These are phyloP conservation scores for Tipula helvola DNA, from an alignment of 2,888 invertebrate genomes.

Conservation along the genomic window DNA sequence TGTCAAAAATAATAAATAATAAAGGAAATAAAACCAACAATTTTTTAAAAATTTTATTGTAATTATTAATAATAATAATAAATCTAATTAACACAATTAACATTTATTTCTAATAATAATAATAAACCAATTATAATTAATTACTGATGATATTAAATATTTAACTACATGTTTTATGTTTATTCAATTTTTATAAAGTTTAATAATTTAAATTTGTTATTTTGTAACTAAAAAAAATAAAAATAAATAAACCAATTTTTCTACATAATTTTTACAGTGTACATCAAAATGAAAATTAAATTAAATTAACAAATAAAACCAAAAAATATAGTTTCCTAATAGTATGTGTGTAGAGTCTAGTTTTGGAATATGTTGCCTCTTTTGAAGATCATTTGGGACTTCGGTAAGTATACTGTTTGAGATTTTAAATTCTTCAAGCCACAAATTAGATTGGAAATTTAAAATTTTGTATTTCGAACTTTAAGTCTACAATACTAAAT, in stretches of 20 bases:
- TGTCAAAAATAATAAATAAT: background rate
- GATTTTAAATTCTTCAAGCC: too few relatives aligned
- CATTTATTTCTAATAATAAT: background rate
- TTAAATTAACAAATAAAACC: background rate
- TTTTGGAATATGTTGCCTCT: background rate
- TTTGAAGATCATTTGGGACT: background rate
- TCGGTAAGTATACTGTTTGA: too few relatives aligned
- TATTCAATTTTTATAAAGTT: background rate
- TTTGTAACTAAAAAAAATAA: background rate
- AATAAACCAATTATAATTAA: background rate
- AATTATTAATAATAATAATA: background rate
- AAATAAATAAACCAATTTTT: background rate
- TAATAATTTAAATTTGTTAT: background rate
- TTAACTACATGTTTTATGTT: background rate
- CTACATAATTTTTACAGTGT: background rate
- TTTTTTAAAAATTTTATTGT: background rate
- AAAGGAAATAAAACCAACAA: background rate
- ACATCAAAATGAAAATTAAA: background rate
- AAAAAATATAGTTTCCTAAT: background rate
- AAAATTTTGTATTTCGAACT: too few relatives aligned
- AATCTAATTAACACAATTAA: background rate
- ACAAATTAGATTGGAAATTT: too few relatives aligned
- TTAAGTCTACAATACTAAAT: too few relatives aligned
- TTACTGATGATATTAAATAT: background rate
- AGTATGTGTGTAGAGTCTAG: background rate